Evolutionary conservation across 2,113 vertebrate species (phyloP).

Genomic region (Ifrita kowaldi): DNA sequence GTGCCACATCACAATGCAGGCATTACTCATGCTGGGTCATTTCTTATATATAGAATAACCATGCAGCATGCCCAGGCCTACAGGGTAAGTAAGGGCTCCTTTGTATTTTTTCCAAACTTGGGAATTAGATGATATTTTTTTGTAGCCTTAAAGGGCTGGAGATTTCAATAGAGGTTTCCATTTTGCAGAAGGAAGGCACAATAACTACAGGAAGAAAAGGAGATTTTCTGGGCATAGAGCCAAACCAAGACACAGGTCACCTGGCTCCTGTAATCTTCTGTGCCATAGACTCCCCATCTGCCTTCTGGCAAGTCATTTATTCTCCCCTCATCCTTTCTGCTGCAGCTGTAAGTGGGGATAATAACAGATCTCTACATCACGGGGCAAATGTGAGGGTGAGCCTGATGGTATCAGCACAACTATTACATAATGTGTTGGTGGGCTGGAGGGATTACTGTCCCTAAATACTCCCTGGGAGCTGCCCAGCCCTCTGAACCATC

Average conservation of each 20-base stretch:
- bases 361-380: constrained; percentile 36
- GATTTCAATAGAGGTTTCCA: background rate
- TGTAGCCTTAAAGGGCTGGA: background rate
- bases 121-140: background rate
- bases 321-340: constrained; percentile 42
- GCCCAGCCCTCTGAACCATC: background rate
- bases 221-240: constrained; percentile 46
- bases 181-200: constrained; percentile 17
- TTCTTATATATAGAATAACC: background rate
- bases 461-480: background rate
- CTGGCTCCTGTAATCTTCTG: constrained; percentile 52
- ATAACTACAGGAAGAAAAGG: background rate
- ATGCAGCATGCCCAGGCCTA: background rate
- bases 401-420: background rate
- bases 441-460: constrained; percentile 5
- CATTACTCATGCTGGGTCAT: constrained; percentile 31
- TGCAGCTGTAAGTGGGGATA: constrained; percentile 59
- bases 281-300: constrained; percentile 46
- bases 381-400: constrained; percentile 5
- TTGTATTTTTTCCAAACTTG: background rate
- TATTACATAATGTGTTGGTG: constrained; percentile 3
- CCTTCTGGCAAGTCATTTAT: constrained; percentile 56
- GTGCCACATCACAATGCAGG: background rate
- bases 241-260: constrained; percentile 43
- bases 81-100: background rate